Conservation (phyloP, 2,888 invertebrate genomes). For the Lamellibrachia columna region DNA sequence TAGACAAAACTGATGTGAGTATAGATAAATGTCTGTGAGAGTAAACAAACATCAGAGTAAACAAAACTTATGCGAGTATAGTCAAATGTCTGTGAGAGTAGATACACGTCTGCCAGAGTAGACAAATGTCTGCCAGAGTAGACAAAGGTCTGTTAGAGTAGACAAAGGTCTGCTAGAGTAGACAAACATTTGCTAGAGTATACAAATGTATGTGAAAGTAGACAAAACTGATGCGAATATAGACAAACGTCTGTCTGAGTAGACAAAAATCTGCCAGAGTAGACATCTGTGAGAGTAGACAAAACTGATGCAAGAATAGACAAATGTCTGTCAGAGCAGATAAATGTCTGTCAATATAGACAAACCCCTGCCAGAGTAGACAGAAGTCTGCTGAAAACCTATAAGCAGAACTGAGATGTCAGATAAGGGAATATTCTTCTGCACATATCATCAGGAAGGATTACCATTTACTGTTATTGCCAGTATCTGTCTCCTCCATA, state of each 20-base stretch:
- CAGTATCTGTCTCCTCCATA: background rate
- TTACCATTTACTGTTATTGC: background rate
- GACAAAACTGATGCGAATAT: background rate
- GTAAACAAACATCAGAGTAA: no score
- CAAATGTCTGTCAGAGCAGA: background rate
- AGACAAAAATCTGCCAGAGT: no score
- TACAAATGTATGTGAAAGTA: background rate
- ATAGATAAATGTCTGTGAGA: no score
- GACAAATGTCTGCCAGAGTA: no score
- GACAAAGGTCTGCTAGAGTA: background rate
- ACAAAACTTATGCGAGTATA: no score
- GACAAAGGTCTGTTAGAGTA: background rate
- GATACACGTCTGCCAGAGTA: no score
- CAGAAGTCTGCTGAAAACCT: background rate
- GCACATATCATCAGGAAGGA: background rate
- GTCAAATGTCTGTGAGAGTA: no score
- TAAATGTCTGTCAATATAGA: background rate
- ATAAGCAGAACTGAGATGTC: background rate
- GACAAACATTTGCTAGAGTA: background rate
- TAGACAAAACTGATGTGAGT: no score
- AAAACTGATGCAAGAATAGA: background rate
- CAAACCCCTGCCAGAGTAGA: background rate
- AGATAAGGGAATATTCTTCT: background rate
- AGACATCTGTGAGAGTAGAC: background rate
- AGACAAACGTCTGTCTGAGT: background rate